Base-by-base conservation (phyloP, 1,140 invertebrate species). In the Trichogramma pretiosum region DNA sequence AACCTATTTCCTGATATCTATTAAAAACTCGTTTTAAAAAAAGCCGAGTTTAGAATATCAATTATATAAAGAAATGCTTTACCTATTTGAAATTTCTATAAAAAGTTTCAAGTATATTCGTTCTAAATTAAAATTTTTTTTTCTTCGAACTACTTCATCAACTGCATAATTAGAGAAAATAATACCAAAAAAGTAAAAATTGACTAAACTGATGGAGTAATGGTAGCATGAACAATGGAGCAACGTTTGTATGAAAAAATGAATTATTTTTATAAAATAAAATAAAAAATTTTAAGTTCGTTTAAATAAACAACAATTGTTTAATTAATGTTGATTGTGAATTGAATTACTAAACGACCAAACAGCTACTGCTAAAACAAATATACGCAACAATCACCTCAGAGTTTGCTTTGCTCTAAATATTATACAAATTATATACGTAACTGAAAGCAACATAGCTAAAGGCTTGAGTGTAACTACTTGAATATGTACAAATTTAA, bases 371-470 rank as follows among this genome's bases (percentile, higher is more conserved):
- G 55, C 65, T 67, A 66, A 57, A 56, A 62, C 61, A 58, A 56
- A 55, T 60, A 55, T 50, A 65, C 48, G 53, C 46, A 37, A 55
- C 59, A 59, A 56, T 37, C 57, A 61, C 52, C 53, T 19, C 39
- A 38, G 32, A 18, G 5, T 32, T 51, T 57, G 56, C 45, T 56
- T 58, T 51, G 59, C 55, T 56, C 56, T 64, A 65, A 39, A 53
- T 33, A 34, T 38, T 26, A 53, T 53, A 56, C 40, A 60, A 48
- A 23, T 50, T 33, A 43, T 53, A 53, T 52, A 64, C 59, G 61
- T 56, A 59, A 67, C 55, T 64, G 58, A 63, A 70, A 70, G 67
- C 66, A 56, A 67, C 65, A 68, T 56, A 65, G 59, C 64, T 64
- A 64, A 39, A 68, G 67, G 62, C 65, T 61, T 64, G 60, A 55